Percentiles rank a stretch among this genome's conserved stretches.
Evolutionary conservation across 30 jellyfish, hydroid and myxozoan genomes (phyloP).

Genomic region (Cassiopea xamachana): DNA sequence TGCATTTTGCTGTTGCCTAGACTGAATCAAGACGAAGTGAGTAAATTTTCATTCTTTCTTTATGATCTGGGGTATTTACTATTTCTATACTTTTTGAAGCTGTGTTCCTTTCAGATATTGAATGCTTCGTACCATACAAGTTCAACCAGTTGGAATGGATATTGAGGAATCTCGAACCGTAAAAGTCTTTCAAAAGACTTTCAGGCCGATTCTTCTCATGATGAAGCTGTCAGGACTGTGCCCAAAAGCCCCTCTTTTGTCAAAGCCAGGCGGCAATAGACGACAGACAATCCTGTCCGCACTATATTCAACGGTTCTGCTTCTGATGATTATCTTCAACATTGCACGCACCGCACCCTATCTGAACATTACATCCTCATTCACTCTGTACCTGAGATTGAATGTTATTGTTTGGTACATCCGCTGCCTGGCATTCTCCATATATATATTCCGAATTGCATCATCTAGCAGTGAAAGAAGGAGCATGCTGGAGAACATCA

Average conservation of each 20-base stretch:
- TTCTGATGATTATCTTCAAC: constrained; percentile 1
- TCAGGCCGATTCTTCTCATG: background rate
- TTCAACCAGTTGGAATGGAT: background rate
- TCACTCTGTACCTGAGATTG: constrained; percentile 7
- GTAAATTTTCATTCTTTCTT: background rate
- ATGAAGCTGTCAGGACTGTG: constrained; percentile 21
- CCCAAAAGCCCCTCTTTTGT: background rate
- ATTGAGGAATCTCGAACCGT: background rate
- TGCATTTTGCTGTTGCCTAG: no score
- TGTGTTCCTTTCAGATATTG: background rate
- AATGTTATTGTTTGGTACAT: constrained; percentile 24
- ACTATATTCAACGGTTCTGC: background rate
- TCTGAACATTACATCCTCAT: background rate
- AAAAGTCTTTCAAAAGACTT: background rate
- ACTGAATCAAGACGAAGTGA: background rate
- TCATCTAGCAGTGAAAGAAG: background rate
- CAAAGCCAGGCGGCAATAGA: background rate
- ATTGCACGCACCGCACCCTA: constrained; percentile 4
- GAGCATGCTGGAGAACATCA: constrained; percentile 15
- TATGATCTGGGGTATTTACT: background rate
- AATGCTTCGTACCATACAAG: background rate
- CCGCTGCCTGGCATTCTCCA: constrained; percentile 23
- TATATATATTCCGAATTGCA: background rate
- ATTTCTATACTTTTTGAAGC: background rate
- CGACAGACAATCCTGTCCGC: background rate